Base-by-base conservation (phyloP, 2,113 vertebrate genomes). In the Scomber japonicus region DNA sequence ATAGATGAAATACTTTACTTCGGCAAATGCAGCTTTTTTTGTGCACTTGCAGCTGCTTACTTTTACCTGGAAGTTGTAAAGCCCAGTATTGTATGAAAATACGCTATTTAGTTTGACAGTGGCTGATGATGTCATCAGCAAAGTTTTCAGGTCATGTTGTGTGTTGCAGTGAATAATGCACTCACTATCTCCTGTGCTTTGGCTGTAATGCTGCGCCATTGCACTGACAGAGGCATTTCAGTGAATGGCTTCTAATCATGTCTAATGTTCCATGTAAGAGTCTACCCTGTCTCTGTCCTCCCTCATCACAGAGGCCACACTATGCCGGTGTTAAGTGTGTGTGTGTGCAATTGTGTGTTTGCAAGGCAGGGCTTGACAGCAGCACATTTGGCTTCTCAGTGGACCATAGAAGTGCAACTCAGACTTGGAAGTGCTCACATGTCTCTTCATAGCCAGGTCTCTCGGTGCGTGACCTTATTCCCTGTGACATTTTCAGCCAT, bases 401-500 rank as follows among this genome's bases (percentile, higher is more conserved):
- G 80, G 87, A 90, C 85, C 84, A 45, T 87, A 67, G 82, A 85
- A 55, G 57, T 87, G 82, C 73, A 54, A 80, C 84, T 87, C 81
- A 54, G 79, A 88, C 83, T 87, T 76, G 61, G 85, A 90, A 89
- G 88, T 83, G 89, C 75, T 90, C 89, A 66, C 80, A 90, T 85
- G 86, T 87, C 86, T 89, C 89, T 89, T 93, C 92, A 86, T 86
- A 88, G 91, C 70, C 86, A 75, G 87, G 89, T 91, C 88, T 92
- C 89, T 87, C 78, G 87, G 91, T 72, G 88, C 86, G 49, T 90
- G 88, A 92, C 89, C 92, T 94, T 94, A 94, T 94, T 94, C 92
- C 88, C 91, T 65, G 83, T 92, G 93, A 93, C 93, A 94, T 94
- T 94, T 94, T 84, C 87, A 89, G 88, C 89, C 93, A 93, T 94